Base-by-base conservation (phyloP, 23 tunicate genomes). In the Halocynthia roretzi region DNA sequence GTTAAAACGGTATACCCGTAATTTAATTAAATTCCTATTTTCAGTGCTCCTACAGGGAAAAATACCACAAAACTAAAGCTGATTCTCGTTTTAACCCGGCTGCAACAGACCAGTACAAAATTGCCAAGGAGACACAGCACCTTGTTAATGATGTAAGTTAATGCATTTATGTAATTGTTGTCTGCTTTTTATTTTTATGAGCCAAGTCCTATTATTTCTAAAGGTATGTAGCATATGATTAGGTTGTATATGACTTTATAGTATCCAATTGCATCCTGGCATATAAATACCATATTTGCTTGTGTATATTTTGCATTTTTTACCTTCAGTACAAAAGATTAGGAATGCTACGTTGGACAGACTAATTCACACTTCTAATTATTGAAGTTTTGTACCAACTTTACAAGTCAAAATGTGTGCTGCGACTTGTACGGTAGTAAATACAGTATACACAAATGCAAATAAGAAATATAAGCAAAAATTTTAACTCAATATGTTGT, bases 41-140 rank as follows among this genome's bases (percentile, higher is more conserved):
- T 15, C 54, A 89, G 96, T 50, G 54, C 6, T 69, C 78, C 20
- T 93, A 93, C 83, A 93, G 83, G 64, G 76, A 76, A 51, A 71
- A 66, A 44, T 86, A 87, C 73, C 51, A 86, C 57, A 88, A 93
- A 71, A 10, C 71, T 31, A 87, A 93, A 72, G 53, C 20, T 10
- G 71, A 80, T 18, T 48, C 50, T 76, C 67, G 57, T 7, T 93
- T 78, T 50, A 74, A 87, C 71, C 86, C 86, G 51, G 85, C 80
- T 6, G 68, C 55, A 8, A 93, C 98, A 55, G 94, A 93, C 15
- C 71, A 31, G 21, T 93, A 93, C 71, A 61, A 83, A 69, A 61
- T 56, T 14, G 75, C 62, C 6, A 91, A 91, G 70, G 85, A 86
- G 6, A 67, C 60, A 9, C 72, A 72, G 65, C 79, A 60, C 8